Percentiles rank a stretch among this genome's conserved stretches.
Conservation (phyloP, 2,797 vertebrate genomes). For the Eremophila alpestris region DNA sequence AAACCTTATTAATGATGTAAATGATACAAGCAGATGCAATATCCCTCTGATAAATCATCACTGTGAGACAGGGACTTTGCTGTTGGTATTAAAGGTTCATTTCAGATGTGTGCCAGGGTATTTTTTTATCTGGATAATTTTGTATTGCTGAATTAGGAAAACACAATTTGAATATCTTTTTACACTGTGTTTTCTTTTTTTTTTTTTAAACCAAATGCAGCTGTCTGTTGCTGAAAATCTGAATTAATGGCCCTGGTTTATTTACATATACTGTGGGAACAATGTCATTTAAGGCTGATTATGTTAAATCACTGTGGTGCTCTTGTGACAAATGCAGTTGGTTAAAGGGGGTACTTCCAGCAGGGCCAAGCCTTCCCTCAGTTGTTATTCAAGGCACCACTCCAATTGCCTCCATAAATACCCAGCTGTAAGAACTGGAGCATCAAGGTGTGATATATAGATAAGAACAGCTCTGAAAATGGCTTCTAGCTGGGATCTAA, state of each 20-base stretch:
- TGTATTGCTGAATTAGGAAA: neutral
- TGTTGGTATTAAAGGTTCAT: conserved; percentile 54
- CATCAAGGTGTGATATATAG: conserved; percentile 44
- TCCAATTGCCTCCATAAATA: conserved; percentile 38
- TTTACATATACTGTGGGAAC: neutral
- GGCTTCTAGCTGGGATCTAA: neutral
- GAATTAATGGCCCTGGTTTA: conserved; percentile 26
- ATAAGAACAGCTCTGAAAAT: neutral
- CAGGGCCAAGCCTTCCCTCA: neutral
- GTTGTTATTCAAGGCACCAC: neutral
- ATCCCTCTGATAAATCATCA: conserved; percentile 51
- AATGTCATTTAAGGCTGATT: conserved; percentile 28
- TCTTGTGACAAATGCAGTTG: conserved; percentile 29
- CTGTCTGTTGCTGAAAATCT: neutral
- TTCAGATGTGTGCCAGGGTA: neutral
- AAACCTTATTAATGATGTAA: conserved; percentile 63
- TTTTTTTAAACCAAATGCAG: neutral
- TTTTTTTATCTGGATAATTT: conserved; percentile 15
- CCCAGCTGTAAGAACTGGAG: neutral
- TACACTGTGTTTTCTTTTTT: neutral
- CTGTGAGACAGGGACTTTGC: conserved; percentile 26
- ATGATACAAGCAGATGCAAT: conserved; percentile 31
- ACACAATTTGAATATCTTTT: neutral
- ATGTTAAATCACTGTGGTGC: conserved; percentile 17
- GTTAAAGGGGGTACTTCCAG: neutral